Base-by-base conservation (phyloP, 1,140 invertebrate genomes). In the Wasmannia auropunctata region DNA sequence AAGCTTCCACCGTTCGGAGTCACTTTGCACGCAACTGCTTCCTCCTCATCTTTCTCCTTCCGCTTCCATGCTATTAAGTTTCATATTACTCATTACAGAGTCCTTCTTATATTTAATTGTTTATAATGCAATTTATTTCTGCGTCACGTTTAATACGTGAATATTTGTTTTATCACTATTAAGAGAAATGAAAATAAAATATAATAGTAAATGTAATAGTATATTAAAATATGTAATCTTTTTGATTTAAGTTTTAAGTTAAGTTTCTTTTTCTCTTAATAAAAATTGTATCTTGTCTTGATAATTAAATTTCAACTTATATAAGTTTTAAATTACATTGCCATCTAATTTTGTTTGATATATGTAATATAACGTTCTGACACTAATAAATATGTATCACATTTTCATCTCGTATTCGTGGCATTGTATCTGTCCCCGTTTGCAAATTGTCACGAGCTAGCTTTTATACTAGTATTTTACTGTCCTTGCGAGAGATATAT, bases 1-100 rank as follows among this genome's bases (percentile, higher is more conserved):
- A 89, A 89, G 88, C 76, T 77, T 88, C 87, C 87, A 77, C 62
- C 43, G n/a, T 56, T n/a, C 25, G 51, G 76, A 77, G 79, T 65
- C 56, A 67, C 75, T 86, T 88, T 76, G 67, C 86, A 56, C 37
- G 34, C 58, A 34, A 63, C 31, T 51, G 62, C 37, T 83, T 74
- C 79, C 51, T 58, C 37, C 25, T 83, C 28, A 56, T 43, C 11
- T 58, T 58, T 83, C 76, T 80, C 31, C 76, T 79, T 58, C 43
- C 76, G 43, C n/a, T 58, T 69, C 5, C 67, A 43, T 56, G 22
- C 67, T 83, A 83, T 83, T 74, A 74, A 83, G 14, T 58, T 43
- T 43, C n/a, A 83, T 31, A 19, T 10, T 43, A 25, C 72, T 69
- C 31, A 58, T 60, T 74, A 46, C 8, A 69, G n/a, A n/a, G 3